Evolutionary conservation across 2,888 invertebrate species (phyloP).

Genomic region (Parelbella ahira): DNA sequence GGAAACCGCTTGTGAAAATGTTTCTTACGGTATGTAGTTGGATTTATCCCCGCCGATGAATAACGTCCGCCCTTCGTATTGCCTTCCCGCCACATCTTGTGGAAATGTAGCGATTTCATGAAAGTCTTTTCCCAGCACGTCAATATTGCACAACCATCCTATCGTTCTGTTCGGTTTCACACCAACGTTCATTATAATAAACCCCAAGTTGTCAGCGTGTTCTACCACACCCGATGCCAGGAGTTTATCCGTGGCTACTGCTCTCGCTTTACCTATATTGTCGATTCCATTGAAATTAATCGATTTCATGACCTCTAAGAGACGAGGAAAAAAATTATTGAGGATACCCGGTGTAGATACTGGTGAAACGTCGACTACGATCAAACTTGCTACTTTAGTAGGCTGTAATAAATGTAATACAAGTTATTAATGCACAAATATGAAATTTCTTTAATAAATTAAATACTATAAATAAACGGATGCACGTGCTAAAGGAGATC

Average conservation of each 20-base stretch:
- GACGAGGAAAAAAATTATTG: conserved; percentile 75
- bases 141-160: conserved; percentile 54
- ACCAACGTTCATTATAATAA: conserved; percentile 52
- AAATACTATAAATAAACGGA: no score
- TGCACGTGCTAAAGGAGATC: no score
- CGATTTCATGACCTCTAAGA: conserved; percentile 76
- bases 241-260: conserved; percentile 47
- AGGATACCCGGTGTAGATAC: conserved; percentile 72
- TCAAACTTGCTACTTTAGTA: conserved; percentile 76
- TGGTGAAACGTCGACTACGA: conserved; percentile 87
- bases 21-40: conserved; percentile 57
- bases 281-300: conserved; percentile 75
- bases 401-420: no score
- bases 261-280: conserved; percentile 82
- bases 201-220: conserved; percentile 35
- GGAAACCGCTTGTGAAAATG: no score
- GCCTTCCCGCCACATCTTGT: conserved; percentile 36
- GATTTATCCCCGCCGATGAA: conserved; percentile 58
- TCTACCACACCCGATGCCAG: conserved; percentile 37
- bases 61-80: conserved; percentile 48
- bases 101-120: conserved; percentile 49
- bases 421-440: no score
- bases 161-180: conserved; percentile 36
- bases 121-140: conserved; percentile 41
- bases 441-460: no score